Base-by-base conservation (phyloP, 2,113 vertebrate genomes). In the Bettongia penicillata region DNA sequence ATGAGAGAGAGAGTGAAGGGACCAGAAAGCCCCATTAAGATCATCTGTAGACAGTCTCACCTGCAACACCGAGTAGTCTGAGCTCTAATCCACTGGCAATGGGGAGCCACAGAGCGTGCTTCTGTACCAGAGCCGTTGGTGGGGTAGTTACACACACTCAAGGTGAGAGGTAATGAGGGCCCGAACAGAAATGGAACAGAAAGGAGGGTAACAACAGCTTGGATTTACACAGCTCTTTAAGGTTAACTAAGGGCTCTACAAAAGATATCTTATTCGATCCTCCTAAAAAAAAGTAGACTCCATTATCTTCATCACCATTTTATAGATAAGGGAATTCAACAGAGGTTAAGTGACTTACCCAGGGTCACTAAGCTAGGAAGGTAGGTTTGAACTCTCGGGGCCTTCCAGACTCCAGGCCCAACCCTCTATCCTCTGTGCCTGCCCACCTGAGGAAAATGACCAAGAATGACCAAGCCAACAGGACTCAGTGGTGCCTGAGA, bases 241-340 rank as follows among this genome's bases (percentile, higher is more conserved):
- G 90, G 92, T 43, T 89, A 52, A 93, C 49, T 53, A 53, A 91
- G n/a, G 90, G 90, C 50, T 91, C 0, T 57, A 90, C 53, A 91
- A 92, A 95, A 31, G n/a, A 90, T 92, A 51, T 95, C 51, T 96
- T 22, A 89, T 31, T 91, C 51, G 89, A 90, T 57, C n/a, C 52
- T 93, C 37, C 8, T 57, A 90, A 92, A 93, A 49, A n/a, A 91
- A 92, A 31, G 48, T 89, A 53, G 61, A 4, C 31, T 14, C 14
- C 12, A 16, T n/a, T 37, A 19, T n/a, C 37, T n/a, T 37, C 14
- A 68, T 50, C 23, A 9, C 57, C 14, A 50, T 37, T 50, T 92
- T 50, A 51, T 55, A 89, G 57, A 91, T 51, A 50, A 5, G 5
- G 51, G 94, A 94, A 1, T 51, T 26, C 51, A 49, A 90, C 12